Percentiles rank a stretch among this genome's conserved stretches.
Conservation (phyloP, 2,113 vertebrate genomes). For the Poecile atricapillus region DNA sequence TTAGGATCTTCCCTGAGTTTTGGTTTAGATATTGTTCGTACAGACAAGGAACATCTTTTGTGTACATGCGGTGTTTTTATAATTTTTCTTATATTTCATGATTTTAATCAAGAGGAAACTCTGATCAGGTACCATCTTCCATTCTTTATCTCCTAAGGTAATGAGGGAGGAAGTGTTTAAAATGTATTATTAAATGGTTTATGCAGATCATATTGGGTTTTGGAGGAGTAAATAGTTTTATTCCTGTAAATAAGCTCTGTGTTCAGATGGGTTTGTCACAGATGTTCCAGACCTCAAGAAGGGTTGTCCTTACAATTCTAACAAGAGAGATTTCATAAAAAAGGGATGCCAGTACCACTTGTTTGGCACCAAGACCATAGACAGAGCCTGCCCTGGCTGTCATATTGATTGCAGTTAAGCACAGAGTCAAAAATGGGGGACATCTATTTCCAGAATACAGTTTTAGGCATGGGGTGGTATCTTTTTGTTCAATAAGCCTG, state of each 20-base stretch:
- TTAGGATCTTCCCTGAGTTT: background rate
- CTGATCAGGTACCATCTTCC: background rate
- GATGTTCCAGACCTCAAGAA: background rate
- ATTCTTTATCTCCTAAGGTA: background rate
- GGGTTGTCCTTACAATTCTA: background rate
- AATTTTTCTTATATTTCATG: background rate
- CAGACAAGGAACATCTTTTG: background rate
- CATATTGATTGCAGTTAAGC: background rate
- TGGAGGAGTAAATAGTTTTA: background rate
- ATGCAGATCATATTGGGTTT: background rate
- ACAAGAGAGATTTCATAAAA: background rate
- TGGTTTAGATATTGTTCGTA: background rate
- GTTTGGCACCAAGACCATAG: rapidly evolving
- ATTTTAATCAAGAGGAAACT: background rate
- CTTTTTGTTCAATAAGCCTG: background rate
- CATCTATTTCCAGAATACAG: background rate
- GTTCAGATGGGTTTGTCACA: background rate
- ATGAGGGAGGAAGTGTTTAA: background rate
- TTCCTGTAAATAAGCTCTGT: background rate
- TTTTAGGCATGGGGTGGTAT: background rate
- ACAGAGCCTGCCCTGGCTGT: background rate
- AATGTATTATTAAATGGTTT: background rate
- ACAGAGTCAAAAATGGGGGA: background rate
- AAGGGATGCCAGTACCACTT: background rate
- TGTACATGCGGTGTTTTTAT: background rate